Evolutionary conservation across 1,140 invertebrate species (phyloP), one percentile per base, ranked within the genome.

Genomic region (Armadillidium nasatum): DNA sequence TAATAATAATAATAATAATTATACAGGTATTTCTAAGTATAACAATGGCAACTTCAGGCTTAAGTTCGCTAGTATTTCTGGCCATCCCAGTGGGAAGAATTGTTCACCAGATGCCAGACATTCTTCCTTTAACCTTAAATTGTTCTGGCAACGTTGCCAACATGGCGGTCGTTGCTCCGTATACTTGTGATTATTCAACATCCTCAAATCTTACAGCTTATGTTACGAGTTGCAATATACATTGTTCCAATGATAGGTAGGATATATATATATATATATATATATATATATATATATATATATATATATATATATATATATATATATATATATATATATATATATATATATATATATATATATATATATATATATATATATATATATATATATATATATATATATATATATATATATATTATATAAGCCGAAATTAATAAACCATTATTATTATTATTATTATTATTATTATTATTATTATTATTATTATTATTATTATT

Each of bases 71-170:
- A 13, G 43, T 22, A 10, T 72, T 72, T 33, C 10, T 72, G 4
- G 71, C 71, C 21, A 46, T 72, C 44, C 71, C 71, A 13, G 71
- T 72, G 3, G 71, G 71, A 33, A n/a, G 71, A 21, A 72, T 72
- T 3, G 13, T 15, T n/a, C 44, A 72, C 71, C 23, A 72, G 71
- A 3, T 72, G 13, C 71, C 71, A 13, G 23, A 44, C 7, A 22
- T 44, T 46, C 43, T 72, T 21, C 71, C 71, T 33, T 21, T 72
- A 13, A 3, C 0, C 7, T 33, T 72, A 4, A 44, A n/a, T 11
- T 72, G 71, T 33, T 44, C 71, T 11, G 22, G 10, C 0, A 22
- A 11, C 4, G 19, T 6, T 13, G 33, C 19, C 68, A 4, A 0
- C 1, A 19, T 60, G 19, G 7, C 11, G 1, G 11, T 60, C 2